phyloP scores from a whole-genome alignment of 2,797 vertebrate genomes.

The Xenentodon cancila region DNA sequence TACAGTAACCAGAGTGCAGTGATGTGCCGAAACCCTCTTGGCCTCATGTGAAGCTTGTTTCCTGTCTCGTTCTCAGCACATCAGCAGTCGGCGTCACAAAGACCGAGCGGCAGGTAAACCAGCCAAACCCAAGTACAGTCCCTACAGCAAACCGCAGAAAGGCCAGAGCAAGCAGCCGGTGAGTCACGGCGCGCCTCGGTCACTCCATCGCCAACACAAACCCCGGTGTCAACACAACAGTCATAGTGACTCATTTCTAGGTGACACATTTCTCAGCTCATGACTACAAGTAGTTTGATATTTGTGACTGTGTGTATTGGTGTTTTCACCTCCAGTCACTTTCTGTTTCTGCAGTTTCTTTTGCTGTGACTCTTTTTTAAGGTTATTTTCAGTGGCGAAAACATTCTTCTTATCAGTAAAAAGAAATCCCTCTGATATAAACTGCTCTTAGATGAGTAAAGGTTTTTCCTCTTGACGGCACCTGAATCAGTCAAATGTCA shows the following conservation, averaged over 20 bases:
- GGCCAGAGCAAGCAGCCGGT: slow-evolving; percentile 89
- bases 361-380: not conserved
- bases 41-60: slow-evolving; percentile 1
- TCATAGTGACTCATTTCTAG: slow-evolving; percentile 6
- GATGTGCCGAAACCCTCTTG: not conserved
- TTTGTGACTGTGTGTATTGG: not conserved
- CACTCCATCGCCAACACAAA: slow-evolving; percentile 14
- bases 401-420: too few relatives aligned
- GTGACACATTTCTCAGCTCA: not conserved
- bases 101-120: slow-evolving; percentile 98
- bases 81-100: slow-evolving; percentile 99
- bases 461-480: not conserved
- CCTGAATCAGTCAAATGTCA: slow-evolving; percentile 42
- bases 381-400: too few relatives aligned
- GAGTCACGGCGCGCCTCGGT: slow-evolving; percentile 69
- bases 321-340: not conserved
- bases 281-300: too few relatives aligned
- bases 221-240: slow-evolving; percentile 15
- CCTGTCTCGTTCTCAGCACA: slow-evolving; percentile 86
- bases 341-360: not conserved
- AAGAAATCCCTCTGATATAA: not conserved
- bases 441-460: not conserved
- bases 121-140: slow-evolving; percentile 97
- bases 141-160: slow-evolving; percentile 93
- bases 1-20: too few relatives aligned